These are phyloP conservation scores for Anas bahamensis DNA, from an alignment of 2,797 vertebrate genomes.

Conservation along the genomic window DNA sequence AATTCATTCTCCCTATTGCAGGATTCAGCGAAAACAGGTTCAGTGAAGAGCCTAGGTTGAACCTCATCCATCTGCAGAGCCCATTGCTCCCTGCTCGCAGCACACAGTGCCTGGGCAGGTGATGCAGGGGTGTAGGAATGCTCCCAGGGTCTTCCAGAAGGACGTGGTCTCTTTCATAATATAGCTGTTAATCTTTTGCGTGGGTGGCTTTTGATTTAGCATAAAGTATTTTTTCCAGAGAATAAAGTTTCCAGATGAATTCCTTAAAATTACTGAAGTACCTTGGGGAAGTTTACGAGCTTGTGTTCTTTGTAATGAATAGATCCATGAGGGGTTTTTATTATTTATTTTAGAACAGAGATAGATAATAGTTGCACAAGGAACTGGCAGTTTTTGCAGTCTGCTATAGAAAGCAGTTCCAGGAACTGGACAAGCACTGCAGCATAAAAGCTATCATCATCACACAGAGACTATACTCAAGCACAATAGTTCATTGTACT, in stretches of 20 bases:
- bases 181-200: neutral
- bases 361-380: neutral
- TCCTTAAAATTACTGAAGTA: neutral
- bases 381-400: neutral
- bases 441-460: neutral
- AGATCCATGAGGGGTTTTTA: neutral
- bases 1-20: neutral
- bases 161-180: neutral
- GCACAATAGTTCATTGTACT: neutral
- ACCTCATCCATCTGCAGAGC: neutral
- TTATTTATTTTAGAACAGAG: neutral
- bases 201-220: neutral
- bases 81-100: neutral
- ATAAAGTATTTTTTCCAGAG: neutral
- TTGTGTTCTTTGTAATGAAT: neutral
- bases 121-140: neutral
- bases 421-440: slow-evolving; percentile 32
- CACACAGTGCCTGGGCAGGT: neutral
- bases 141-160: neutral
- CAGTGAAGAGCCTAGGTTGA: neutral
- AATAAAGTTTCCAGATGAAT: neutral
- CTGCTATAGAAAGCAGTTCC: slow-evolving; percentile 31
- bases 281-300: neutral
- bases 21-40: neutral
- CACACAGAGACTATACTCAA: neutral